Evolutionary conservation across 2,113 vertebrate species (phyloP), one percentile per base, ranked within the genome.

Genomic region (Melanocharis versteri): DNA sequence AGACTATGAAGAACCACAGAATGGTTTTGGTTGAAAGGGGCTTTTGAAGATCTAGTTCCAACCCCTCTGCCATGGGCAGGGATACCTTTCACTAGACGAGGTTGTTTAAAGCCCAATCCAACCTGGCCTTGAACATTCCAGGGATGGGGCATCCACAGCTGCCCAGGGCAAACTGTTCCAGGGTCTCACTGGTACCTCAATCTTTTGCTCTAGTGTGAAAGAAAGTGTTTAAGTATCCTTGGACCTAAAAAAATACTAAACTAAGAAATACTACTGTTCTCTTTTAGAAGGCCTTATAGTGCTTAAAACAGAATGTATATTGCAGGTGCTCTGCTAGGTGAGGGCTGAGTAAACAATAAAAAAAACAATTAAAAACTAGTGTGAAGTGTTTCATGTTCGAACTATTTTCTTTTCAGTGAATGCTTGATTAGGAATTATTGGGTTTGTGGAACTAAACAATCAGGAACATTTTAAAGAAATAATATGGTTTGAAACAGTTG

Each of bases 141-240:
- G 23, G 12, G 31, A 45, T 0, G 1, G 8, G 13, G 2, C 10
- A 53, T 24, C 47, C 37, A 35, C 21, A 53, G 1, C 28, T 40
- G 16, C 62, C 21, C 24, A 6, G 33, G 35, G 23, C 7, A 73
- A 15, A 22, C 9, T 42, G 30, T 45, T 28, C 24, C 45, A 56
- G 31, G 22, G 15, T 40, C 37, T 94, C 40, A 80, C 17, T 37
- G 6, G 13, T 71, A 30, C 22, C 15, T 76, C 35, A 78, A 3
- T 56, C 11, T 82, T 80, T 85, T 79, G 13, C 9, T 4, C 37
- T 31, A 22, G 11, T 68, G 24, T 64, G 60, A 71, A 78, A 31
- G 8, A 22, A 81, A 50, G 16, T 5, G 5, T 40, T 51, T 72
- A 60, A 81, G 57, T 40, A 69, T 4, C 7, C 28, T 71, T 68